phyloP scores from a whole-genome alignment of 2,888 invertebrate genomes.

The Sympetrum striolatum region DNA sequence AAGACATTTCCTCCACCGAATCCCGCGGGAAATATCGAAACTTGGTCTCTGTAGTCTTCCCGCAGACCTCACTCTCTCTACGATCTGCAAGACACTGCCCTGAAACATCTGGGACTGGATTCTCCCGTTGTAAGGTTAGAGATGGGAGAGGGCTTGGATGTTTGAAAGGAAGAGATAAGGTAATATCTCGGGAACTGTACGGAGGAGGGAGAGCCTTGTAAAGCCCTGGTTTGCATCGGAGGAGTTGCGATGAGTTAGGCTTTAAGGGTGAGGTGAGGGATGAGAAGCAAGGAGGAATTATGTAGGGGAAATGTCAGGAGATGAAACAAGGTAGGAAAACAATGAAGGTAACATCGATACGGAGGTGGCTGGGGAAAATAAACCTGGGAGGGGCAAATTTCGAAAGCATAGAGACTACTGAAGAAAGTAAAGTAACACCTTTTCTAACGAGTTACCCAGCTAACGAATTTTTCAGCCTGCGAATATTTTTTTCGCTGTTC shows the following conservation, averaged over 20 bases:
- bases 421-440: too few species aligned
- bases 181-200: neutral
- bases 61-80: neutral
- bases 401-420: too few species aligned
- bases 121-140: neutral
- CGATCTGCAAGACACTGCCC: neutral
- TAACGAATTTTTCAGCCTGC: too few species aligned
- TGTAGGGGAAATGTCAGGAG: neutral
- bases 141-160: neutral
- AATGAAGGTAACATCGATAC: neutral
- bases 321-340: neutral
- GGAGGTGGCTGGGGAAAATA: too few species aligned
- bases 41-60: neutral
- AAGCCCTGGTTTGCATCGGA: neutral
- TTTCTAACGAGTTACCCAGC: too few species aligned
- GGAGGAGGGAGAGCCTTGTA: neutral
- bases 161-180: neutral
- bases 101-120: neutral
- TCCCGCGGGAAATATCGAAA: slow-evolving; percentile 31
- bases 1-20: slow-evolving; percentile 32
- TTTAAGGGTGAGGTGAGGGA: neutral
- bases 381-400: too few species aligned
- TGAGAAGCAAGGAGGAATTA: neutral
- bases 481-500: too few species aligned
- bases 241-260: neutral